Conservation (phyloP, 2,797 vertebrate species). For the Champsocephalus esox region DNA sequence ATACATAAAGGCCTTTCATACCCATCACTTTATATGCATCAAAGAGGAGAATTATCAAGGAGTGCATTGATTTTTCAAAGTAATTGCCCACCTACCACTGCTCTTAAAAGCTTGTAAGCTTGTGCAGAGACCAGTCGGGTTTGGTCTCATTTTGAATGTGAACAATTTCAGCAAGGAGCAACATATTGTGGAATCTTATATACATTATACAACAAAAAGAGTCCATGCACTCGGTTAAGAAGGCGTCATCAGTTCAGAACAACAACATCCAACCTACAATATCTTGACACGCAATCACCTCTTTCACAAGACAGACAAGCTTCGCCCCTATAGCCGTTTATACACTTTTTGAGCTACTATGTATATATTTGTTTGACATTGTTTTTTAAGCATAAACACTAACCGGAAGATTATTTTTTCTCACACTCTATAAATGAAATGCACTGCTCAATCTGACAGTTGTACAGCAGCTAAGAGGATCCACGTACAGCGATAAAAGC, state of each 20-base stretch:
- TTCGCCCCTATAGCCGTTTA: too few species aligned
- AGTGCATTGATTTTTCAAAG: constrained; percentile 63
- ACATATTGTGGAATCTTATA: constrained; percentile 17
- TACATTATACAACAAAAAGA: neutral
- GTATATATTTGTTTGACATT: too few species aligned
- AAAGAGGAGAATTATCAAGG: constrained; percentile 50
- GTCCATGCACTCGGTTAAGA: neutral
- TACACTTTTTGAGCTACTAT: too few species aligned
- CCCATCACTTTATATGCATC: constrained; percentile 58
- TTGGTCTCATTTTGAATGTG: constrained; percentile 17
- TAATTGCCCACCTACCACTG: constrained; percentile 38
- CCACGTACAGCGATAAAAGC: too few species aligned
- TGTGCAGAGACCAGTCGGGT: constrained; percentile 16
- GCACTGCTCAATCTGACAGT: too few species aligned
- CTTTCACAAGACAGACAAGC: too few species aligned
- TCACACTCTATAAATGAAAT: too few species aligned
- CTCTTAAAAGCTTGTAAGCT: constrained; percentile 34
- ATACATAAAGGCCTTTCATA: constrained; percentile 67
- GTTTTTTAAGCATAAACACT: too few species aligned
- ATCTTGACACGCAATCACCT: too few species aligned
- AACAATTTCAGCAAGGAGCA: constrained; percentile 32
- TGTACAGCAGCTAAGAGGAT: too few species aligned
- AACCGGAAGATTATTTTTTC: too few species aligned
- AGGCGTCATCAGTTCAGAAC: neutral
- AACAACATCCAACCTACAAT: neutral